These are phyloP conservation scores for Hypercompe scribonia DNA, from an alignment of 2,888 invertebrate species.

Conservation along the genomic window DNA sequence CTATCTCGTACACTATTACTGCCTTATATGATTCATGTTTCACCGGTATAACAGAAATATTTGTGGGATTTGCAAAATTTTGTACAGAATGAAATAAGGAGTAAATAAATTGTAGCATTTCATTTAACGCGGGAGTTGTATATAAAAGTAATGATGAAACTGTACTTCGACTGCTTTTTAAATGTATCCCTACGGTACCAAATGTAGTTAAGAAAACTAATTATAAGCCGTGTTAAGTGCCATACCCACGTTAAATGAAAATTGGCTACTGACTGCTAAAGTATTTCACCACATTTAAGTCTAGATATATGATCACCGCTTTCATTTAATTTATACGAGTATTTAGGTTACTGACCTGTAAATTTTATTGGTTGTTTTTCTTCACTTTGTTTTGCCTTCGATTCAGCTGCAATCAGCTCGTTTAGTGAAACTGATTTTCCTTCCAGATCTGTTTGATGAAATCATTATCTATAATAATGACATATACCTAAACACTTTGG, in stretches of 20 bases:
- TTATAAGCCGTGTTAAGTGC: neutral
- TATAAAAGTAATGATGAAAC: neutral
- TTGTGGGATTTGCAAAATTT: neutral
- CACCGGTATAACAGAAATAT: neutral
- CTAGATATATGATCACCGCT: neutral
- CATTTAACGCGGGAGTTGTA: neutral
- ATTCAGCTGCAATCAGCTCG: conserved; percentile 72
- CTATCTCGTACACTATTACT: too few relatives aligned
- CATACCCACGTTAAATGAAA: neutral
- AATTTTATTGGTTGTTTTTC: conserved; percentile 48
- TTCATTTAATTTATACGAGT: too few relatives aligned
- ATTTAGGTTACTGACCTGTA: conserved; percentile 25
- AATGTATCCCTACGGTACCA: neutral
- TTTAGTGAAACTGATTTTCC: conserved; percentile 77
- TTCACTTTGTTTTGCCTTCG: conserved; percentile 51
- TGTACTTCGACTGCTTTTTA: neutral
- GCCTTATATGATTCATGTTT: too few relatives aligned
- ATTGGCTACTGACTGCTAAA: neutral
- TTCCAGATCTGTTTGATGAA: conserved; percentile 60
- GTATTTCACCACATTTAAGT: neutral
- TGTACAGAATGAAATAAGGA: neutral
- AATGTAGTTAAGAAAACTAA: neutral
- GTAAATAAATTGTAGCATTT: too few relatives aligned
- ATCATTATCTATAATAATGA: neutral
- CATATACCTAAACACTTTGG: neutral